phyloP scores from a whole-genome alignment of 2,113 vertebrate species.

The Dicrurus megarhynchus region DNA sequence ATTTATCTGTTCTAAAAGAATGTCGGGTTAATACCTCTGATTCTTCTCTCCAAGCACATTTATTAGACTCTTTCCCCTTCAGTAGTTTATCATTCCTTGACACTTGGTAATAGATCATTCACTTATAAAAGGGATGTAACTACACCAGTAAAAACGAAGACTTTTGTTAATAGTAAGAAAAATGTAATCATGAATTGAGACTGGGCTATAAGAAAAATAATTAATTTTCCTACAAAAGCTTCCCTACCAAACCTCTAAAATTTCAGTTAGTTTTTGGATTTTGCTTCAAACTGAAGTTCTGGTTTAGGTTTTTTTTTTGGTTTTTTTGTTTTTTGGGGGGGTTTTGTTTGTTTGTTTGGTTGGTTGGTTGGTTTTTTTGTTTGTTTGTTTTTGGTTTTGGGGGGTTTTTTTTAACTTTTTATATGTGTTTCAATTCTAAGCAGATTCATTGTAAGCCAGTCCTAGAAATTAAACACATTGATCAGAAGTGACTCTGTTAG shows the following conservation, averaged over 20 bases:
- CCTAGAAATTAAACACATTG: background rate
- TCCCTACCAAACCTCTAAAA: background rate
- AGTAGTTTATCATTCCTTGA: background rate
- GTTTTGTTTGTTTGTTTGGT: no score
- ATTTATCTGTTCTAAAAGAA: background rate
- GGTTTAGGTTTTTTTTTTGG: background rate
- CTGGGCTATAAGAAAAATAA: background rate
- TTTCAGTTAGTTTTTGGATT: background rate
- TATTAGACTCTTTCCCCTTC: background rate
- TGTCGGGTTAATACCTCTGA: background rate
- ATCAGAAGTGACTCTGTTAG: background rate
- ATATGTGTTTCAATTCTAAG: background rate
- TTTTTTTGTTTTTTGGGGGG: background rate
- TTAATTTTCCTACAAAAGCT: background rate
- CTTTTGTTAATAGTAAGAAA: background rate
- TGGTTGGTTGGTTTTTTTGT: background rate
- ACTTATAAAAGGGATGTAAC: background rate
- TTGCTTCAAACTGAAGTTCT: background rate
- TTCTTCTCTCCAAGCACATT: background rate
- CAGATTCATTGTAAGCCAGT: background rate
- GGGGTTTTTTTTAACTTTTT: background rate
- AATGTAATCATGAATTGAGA: background rate
- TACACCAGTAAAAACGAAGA: background rate
- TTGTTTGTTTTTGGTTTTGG: background rate
- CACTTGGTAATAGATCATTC: background rate